phyloP scores from a whole-genome alignment of 2,113 vertebrate species.

The Ceuthmochares aereus region DNA sequence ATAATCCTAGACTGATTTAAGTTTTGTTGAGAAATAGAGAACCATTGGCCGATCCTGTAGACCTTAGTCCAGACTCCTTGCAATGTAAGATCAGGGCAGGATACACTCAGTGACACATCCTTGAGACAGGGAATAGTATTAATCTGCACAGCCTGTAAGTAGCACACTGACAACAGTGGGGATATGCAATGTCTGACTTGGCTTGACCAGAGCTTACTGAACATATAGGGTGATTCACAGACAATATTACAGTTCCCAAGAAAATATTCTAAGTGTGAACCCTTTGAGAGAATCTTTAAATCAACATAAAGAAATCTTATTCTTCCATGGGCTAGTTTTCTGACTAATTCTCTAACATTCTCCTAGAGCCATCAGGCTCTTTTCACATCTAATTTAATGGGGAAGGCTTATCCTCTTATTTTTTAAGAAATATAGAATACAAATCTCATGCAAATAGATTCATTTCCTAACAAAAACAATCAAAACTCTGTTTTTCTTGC shows the following conservation, averaged over 20 bases:
- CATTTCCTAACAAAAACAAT: background rate
- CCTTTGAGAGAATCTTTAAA: background rate
- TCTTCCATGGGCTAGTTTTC: background rate
- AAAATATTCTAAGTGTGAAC: background rate
- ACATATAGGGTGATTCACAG: background rate
- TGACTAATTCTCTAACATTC: background rate
- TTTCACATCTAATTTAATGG: background rate
- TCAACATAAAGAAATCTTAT: background rate
- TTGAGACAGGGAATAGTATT: background rate
- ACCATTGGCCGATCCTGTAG: background rate
- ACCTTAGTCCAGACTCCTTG: background rate
- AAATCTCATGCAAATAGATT: background rate
- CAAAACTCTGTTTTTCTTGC: background rate
- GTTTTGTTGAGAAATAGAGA: background rate
- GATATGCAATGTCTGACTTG: background rate
- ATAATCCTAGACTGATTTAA: background rate
- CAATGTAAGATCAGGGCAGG: fast-evolving
- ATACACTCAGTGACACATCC: fast-evolving
- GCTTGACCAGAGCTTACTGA: background rate
- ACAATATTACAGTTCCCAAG: background rate
- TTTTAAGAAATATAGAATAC: background rate
- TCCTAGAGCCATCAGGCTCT: background rate
- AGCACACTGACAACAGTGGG: background rate
- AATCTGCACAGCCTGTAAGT: background rate
- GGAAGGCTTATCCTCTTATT: background rate